These are phyloP conservation scores for Meghimatium bilineatum DNA, from an alignment of 2,888 invertebrate genomes.

Conservation along the genomic window DNA sequence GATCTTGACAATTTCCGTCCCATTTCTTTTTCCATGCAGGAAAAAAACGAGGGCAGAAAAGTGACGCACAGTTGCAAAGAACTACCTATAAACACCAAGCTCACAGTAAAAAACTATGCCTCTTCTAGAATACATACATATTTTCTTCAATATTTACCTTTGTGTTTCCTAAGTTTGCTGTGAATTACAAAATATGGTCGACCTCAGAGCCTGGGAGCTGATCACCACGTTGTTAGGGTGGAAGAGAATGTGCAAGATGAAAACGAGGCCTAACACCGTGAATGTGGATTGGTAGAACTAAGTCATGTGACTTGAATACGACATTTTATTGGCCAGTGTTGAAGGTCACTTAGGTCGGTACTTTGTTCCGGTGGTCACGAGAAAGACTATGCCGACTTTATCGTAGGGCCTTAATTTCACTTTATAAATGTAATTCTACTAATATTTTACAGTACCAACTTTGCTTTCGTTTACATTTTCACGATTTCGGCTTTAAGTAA, in stretches of 20 bases:
- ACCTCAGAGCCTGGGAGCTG: conserved; percentile 21
- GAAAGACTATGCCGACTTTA: neutral
- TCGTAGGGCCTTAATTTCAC: neutral
- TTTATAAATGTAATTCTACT: neutral
- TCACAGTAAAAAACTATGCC: neutral
- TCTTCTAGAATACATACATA: neutral
- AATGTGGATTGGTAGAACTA: conserved; percentile 17
- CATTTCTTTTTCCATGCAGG: neutral
- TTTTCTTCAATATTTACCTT: conserved; percentile 24
- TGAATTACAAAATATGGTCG: conserved; percentile 9
- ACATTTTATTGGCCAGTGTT: conserved; percentile 12
- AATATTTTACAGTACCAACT: neutral
- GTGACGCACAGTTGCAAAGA: neutral
- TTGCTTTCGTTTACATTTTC: neutral
- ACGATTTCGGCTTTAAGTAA: neutral
- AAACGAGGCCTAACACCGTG: conserved; percentile 39
- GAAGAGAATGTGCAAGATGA: conserved; percentile 34
- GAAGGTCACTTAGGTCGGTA: conserved; percentile 13
- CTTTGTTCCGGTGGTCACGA: conserved; percentile 23
- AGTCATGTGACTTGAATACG: conserved; percentile 16
- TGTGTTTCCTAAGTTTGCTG: neutral
- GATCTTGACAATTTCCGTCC: conserved; percentile 46
- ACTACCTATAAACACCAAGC: neutral
- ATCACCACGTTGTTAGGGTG: conserved; percentile 48
- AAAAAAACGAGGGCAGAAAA: neutral